Percentiles rank a stretch among this genome's conserved stretches.
Conservation (phyloP, 2,888 invertebrate species). For the Trimorus sp. region DNA sequence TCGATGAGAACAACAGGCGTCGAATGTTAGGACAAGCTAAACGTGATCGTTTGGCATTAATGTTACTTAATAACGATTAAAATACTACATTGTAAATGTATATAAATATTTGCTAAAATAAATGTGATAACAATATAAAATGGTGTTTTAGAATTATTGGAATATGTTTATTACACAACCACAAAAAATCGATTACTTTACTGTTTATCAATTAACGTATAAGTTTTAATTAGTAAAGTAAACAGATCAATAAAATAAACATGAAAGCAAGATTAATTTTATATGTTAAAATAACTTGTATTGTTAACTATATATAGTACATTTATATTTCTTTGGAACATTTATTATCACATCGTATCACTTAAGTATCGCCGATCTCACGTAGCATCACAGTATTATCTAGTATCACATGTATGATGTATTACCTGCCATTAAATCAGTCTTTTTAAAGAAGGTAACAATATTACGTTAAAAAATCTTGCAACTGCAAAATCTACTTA, state of each 20-base stretch:
- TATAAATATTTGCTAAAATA: not conserved
- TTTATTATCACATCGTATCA: not conserved
- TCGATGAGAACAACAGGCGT: conserved; percentile 19
- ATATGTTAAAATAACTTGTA: not conserved
- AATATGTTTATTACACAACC: no score
- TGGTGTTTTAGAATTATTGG: no score
- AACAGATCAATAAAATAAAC: not conserved
- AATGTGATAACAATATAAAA: not conserved
- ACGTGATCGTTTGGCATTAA: conserved; percentile 30
- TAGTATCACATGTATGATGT: not conserved
- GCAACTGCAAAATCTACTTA: not conserved
- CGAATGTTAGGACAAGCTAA: conserved; percentile 32
- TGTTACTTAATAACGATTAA: not conserved
- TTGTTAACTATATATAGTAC: not conserved
- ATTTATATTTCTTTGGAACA: not conserved
- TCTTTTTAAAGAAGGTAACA: not conserved
- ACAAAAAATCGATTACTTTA: not conserved
- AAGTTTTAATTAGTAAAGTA: not conserved
- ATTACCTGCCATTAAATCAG: not conserved
- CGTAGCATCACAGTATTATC: not conserved
- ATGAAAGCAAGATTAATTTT: not conserved
- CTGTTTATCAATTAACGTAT: not conserved
- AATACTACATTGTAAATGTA: not conserved
- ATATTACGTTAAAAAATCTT: not conserved
- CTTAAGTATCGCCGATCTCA: not conserved